Evolutionary conservation across 2,113 vertebrate species (phyloP).

Genomic region (Rhombomys opimus): DNA sequence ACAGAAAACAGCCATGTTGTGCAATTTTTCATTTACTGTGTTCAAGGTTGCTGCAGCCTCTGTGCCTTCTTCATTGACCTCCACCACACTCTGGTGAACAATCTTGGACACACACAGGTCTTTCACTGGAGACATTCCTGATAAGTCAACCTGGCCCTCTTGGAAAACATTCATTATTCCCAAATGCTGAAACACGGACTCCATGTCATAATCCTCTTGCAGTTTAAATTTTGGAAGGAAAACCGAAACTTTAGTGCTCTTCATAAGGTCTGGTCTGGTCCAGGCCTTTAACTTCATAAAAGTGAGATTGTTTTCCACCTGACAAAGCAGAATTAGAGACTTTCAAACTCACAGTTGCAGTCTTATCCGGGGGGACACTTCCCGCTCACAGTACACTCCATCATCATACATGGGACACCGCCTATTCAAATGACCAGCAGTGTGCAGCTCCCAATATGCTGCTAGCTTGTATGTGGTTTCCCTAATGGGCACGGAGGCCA

Average conservation of each 20-base stretch:
- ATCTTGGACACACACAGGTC: conserved; percentile 90
- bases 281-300: conserved; percentile 89
- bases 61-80: conserved; percentile 94
- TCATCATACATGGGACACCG: background rate
- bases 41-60: conserved; percentile 91
- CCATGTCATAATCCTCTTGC: conserved; percentile 88
- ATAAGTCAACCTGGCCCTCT: conserved; percentile 81
- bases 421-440: background rate
- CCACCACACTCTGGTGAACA: conserved; percentile 92
- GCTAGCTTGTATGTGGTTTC: fast-evolving
- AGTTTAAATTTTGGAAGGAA: conserved; percentile 91
- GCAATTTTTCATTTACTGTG: background rate
- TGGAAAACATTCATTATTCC: conserved; percentile 91
- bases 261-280: conserved; percentile 88
- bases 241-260: conserved; percentile 80
- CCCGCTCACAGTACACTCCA: no score
- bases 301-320: conserved; percentile 90
- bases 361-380: fast-evolving
- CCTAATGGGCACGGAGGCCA: background rate
- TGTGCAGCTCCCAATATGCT: fast-evolving
- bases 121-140: conserved; percentile 85
- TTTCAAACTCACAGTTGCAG: background rate
- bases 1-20: conserved; percentile 55
- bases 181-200: conserved; percentile 84
- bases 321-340: background rate